Base-by-base conservation (phyloP, 2,888 invertebrate species). In the Entomobrya proxima region DNA sequence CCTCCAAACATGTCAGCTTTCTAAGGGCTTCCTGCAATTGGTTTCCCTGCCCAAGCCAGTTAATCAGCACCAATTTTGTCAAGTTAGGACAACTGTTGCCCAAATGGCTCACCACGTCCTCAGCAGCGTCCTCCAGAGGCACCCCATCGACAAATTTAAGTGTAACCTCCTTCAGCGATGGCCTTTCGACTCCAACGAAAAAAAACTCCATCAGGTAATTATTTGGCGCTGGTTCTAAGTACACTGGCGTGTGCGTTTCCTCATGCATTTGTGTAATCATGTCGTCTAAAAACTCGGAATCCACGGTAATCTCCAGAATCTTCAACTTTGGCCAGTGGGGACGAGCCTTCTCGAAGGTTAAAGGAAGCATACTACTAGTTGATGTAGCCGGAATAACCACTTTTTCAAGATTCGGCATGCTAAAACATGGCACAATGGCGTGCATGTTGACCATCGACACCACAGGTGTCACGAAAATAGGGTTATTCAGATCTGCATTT, bases 291-390 rank as follows among this genome's bases (percentile, higher is more conserved):
- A 3, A 30, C 37, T 32, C 24, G 21, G 58, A 58, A 27, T 80
- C 72, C 40, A 80, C 80, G 6, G 58, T 69, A 7, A 80, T 21
- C n/a, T 72, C 40, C 37, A 80, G 15, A 0, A 18, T 7, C n/a
- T 72, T 37, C 18, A 80, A 27, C 5, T 15, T 24, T 0, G 37
- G 27, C 80, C 80, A 80, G 1, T 13, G 35, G 6, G 13, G 21
- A 0, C 44, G 67, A 32, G 13, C 21, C 9, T n/a, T 6, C 32
- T 74, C n/a, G 32, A 44, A n/a, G 15, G 40, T 7, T n/a, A 11
- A 11, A 13, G 1, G n/a, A 32, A 50, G 15, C 24, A 74, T 30
- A 18, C 50, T 4, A 32, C 77, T 30, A 9, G 0, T 7, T 0
- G 47, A 30, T 13, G 77, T 77, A 1, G 18, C 7, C 13, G 11